phyloP scores from a whole-genome alignment of 53 echinoderm and acorn worm species.

The Echinarachnius parma region DNA sequence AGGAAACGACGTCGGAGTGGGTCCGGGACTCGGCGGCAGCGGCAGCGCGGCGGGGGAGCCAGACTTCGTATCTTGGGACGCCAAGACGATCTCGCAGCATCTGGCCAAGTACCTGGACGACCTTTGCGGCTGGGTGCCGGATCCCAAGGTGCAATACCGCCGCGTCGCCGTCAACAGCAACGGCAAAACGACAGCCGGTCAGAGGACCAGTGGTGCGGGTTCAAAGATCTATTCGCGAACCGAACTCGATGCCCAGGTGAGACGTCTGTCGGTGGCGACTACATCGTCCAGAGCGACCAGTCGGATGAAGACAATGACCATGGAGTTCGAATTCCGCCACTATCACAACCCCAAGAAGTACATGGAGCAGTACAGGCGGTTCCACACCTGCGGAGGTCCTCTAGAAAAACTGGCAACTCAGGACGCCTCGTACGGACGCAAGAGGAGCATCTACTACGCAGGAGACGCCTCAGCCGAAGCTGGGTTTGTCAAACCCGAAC shows the following conservation, averaged over 20 bases:
- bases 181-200: too few species aligned
- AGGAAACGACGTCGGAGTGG: slow-evolving; percentile 24
- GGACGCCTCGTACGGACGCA: slow-evolving; percentile 50
- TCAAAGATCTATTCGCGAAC: slow-evolving; percentile 9
- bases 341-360: slow-evolving; percentile 84
- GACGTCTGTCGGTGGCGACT: slow-evolving; percentile 24
- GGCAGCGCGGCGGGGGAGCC: too few species aligned
- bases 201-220: too few species aligned
- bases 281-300: slow-evolving; percentile 12
- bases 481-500: slow-evolving; percentile 24
- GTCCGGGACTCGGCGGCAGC: too few species aligned
- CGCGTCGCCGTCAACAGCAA: slow-evolving; percentile 14
- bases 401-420: slow-evolving; percentile 67
- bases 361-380: slow-evolving; percentile 91
- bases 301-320: slow-evolving; percentile 24
- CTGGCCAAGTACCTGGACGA: slow-evolving; percentile 64
- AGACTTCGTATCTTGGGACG: slow-evolving; percentile 47
- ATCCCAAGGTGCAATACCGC: slow-evolving; percentile 58
- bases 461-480: slow-evolving; percentile 57
- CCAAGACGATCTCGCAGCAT: slow-evolving; percentile 50
- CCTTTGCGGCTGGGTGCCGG: slow-evolving; percentile 87
- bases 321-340: slow-evolving; percentile 80
- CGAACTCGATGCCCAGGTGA: slow-evolving; percentile 22
- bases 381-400: slow-evolving; percentile 87
- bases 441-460: slow-evolving; percentile 69